Evolutionary conservation across 2,888 invertebrate species (phyloP), one percentile per base, ranked within the genome.

Genomic region (Eupithecia inturbata): DNA sequence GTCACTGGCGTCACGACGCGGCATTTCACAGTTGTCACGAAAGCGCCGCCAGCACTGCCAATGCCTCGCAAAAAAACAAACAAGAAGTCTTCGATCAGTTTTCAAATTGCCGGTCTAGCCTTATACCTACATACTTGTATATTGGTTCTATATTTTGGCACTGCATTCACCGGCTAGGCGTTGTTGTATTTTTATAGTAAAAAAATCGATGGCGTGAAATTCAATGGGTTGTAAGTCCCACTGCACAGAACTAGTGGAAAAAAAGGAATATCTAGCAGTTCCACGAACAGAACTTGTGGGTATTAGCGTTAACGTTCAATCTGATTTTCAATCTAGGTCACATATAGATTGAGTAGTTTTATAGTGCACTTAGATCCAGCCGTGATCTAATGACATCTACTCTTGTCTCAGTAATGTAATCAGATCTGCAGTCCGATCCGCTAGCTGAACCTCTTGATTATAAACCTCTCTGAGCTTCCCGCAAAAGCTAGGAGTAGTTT

Each of bases 21-120:
- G 31, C 28, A 31, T 62, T 62, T 62, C 31, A 31, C 62, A 31
- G 28, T 62, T 62, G 62, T 31, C 62, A 62, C 62, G 31, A 7
- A 31, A 31, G 31, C 62, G 31, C 31, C 16, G 49, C 49, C 49
- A 62, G 31, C 62, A 9, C 62, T 62, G 62, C 31, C 31, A 62
- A 62, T 62, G 16, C 62, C 28, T 31, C 28, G 7, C 31, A 62
- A 31, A 62, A 62, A 31, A 5, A 19, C 31, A 62, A 31, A 62
- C 62, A 62, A 31, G 31, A 62, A 62, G 62, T 31, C 31, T 62
- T 62, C 31, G 62, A 62, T 31, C 62, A 62, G 62, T 62, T 62
- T 62, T 62, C 19, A 62, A 62, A 62, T 62, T 62, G 62, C 62
- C 19, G 12, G 62, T 19, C 28, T 57, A 57, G 57, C 57, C 16